Conservation (phyloP, 2,797 vertebrate genomes). For the Lagorchestes hirsutus region DNA sequence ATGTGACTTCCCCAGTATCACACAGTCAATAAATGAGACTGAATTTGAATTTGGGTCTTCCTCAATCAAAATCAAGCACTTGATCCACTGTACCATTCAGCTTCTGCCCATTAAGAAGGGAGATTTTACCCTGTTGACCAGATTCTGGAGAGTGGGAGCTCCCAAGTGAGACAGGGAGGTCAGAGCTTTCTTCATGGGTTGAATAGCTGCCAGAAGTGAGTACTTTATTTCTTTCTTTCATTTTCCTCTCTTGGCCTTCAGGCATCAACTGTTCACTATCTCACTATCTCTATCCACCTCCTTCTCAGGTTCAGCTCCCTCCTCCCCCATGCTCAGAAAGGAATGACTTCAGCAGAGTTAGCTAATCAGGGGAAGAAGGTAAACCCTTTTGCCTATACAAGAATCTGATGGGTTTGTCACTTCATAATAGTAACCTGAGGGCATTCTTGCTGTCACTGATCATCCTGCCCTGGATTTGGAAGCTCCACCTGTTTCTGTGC, state of each 20-base stretch:
- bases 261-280: not conserved
- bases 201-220: not conserved
- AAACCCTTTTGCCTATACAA: not conserved
- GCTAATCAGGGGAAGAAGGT: not conserved
- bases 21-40: not conserved
- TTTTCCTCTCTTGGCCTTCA: not conserved
- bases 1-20: not conserved
- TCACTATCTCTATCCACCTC: not conserved
- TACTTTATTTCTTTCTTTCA: not conserved
- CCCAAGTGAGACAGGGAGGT: not conserved
- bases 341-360: not conserved
- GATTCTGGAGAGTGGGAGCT: not conserved
- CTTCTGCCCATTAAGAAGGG: not conserved
- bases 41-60: not conserved
- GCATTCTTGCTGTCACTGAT: not conserved
- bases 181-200: not conserved
- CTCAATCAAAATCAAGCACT: not conserved
- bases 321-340: not conserved
- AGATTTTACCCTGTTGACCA: not conserved
- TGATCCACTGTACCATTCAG: not conserved
- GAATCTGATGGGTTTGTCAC: not conserved
- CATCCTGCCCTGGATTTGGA: not conserved
- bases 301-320: not conserved
- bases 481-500: not conserved
- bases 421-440: not conserved